Conservation (phyloP, 2,888 invertebrate genomes). For the Spilarctia lutea region DNA sequence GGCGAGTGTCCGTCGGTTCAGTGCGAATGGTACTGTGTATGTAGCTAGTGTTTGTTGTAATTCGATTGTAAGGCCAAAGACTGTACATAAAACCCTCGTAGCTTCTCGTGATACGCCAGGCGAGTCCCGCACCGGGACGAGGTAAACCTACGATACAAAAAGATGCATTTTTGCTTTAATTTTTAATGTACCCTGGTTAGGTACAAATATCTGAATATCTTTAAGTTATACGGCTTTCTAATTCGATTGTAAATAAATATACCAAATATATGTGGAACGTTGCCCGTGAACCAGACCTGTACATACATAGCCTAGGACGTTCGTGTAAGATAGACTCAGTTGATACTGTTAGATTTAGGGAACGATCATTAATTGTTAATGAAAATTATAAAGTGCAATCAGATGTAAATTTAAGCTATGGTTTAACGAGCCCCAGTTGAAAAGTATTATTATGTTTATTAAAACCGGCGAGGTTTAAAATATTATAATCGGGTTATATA, state of each 20-base stretch:
- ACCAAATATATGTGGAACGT: constrained; percentile 82
- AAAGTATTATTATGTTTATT: constrained; percentile 87
- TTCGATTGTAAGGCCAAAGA: constrained; percentile 84
- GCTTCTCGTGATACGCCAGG: constrained; percentile 68
- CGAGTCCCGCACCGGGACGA: constrained; percentile 59
- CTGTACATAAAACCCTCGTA: constrained; percentile 77
- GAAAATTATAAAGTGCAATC: constrained; percentile 83
- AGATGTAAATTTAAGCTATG: constrained; percentile 81
- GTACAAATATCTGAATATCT: constrained; percentile 81
- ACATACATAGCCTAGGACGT: constrained; percentile 75
- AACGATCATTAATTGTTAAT: constrained; percentile 78
- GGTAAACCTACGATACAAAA: constrained; percentile 81
- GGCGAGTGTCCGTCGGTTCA: constrained; percentile 52
- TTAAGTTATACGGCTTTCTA: constrained; percentile 74
- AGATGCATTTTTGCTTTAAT: constrained; percentile 84
- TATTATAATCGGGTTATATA: constrained; percentile 84
- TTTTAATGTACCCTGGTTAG: constrained; percentile 77
- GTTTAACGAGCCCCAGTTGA: constrained; percentile 81
- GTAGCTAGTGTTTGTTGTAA: constrained; percentile 68
- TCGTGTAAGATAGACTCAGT: constrained; percentile 71
- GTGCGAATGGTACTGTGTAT: constrained; percentile 69
- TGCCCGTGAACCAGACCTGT: constrained; percentile 68
- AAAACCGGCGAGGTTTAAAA: constrained; percentile 84
- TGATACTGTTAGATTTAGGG: constrained; percentile 63
- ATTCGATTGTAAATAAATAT: constrained; percentile 83